Conservation (phyloP, 2,888 invertebrate genomes). For the Lomographa bimaculata region DNA sequence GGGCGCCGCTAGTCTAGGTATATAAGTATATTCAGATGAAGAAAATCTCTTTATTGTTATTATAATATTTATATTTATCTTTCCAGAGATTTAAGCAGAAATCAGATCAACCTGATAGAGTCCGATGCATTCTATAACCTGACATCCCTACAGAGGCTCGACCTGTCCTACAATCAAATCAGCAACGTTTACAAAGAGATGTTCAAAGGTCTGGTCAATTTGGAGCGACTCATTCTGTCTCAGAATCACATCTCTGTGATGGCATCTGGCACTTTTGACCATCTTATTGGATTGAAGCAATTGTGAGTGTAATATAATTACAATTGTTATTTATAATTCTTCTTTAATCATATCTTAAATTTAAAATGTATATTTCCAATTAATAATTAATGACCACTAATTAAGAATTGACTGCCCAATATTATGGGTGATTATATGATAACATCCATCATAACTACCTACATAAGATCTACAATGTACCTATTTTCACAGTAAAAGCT, state of each 20-base stretch:
- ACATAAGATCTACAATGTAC: no score
- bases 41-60: no score
- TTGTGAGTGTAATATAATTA: conserved; percentile 82
- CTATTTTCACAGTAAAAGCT: no score
- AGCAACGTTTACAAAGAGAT: conserved; percentile 86
- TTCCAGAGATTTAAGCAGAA: conserved; percentile 90
- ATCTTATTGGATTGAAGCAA: conserved; percentile 86
- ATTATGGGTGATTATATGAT: no score
- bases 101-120: conserved; percentile 89
- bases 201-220: conserved; percentile 86
- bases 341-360: no score
- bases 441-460: no score
- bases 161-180: conserved; percentile 88
- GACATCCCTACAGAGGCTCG: conserved; percentile 87
- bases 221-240: conserved; percentile 88
- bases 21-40: no score
- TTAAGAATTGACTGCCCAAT: no score
- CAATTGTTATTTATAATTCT: no score
- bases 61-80: conserved; percentile 21
- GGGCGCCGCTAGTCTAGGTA: no score
- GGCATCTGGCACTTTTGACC: conserved; percentile 88
- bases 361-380: no score
- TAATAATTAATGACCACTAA: no score
- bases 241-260: conserved; percentile 89
- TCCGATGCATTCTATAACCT: conserved; percentile 90